Conservation (phyloP, 2,888 invertebrate species). For the Tyria jacobaeae region DNA sequence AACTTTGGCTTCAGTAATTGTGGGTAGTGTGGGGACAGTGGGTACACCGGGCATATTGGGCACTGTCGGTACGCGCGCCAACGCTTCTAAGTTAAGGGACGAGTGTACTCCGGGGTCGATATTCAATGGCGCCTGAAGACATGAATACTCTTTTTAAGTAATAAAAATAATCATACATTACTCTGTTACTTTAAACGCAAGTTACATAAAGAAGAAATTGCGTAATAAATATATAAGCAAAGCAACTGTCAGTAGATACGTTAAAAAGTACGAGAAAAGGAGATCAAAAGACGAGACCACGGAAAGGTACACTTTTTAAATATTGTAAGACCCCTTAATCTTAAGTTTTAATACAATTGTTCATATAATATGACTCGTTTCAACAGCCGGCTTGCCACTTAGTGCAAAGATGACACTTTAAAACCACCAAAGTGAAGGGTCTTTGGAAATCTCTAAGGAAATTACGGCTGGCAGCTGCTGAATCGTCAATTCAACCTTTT, state of each 20-base stretch:
- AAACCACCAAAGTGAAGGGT: no score
- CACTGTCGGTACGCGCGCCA: slow-evolving; percentile 86
- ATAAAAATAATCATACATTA: slow-evolving; percentile 44
- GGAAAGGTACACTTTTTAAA: no score
- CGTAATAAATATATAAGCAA: not conserved
- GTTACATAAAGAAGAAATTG: not conserved
- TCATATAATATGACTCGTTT: not conserved
- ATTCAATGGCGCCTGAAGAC: slow-evolving; percentile 90
- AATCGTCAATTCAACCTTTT: no score
- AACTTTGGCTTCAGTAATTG: slow-evolving; percentile 94
- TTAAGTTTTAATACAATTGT: not conserved
- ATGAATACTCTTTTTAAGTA: not conserved
- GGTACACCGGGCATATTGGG: slow-evolving; percentile 93
- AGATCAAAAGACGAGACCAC: no score
- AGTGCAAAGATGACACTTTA: no score
- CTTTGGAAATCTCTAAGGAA: no score
- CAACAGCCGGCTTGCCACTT: no score
- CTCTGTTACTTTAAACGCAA: slow-evolving; percentile 18
- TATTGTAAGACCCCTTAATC: no score
- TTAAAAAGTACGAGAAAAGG: no score
- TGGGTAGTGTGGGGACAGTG: slow-evolving; percentile 94
- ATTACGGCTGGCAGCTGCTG: no score
- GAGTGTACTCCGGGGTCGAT: slow-evolving; percentile 98
- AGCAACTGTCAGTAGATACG: no score
- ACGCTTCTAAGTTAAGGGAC: slow-evolving; percentile 93